Percentiles rank a stretch among this genome's conserved stretches.
phyloP scores from a whole-genome alignment of 2,797 vertebrate genomes.

The Gila robusta region DNA sequence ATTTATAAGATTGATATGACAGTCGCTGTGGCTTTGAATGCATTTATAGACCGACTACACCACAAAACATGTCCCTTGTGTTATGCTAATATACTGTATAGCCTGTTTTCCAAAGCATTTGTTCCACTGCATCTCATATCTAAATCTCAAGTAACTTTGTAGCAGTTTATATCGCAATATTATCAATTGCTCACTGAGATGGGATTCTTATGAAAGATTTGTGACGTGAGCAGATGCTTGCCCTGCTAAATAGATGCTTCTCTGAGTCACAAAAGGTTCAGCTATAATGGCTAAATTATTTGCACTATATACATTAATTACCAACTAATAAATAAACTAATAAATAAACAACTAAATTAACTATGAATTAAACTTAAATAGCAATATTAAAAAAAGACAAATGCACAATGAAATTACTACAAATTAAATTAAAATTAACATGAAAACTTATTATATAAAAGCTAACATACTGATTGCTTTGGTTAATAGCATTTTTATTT shows the following conservation, averaged over 20 bases:
- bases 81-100: background rate
- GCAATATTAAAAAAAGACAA: background rate
- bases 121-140: background rate
- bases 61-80: background rate
- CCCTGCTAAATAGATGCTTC: constrained; percentile 20
- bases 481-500: too few species aligned
- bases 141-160: background rate
- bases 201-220: background rate
- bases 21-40: background rate
- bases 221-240: background rate
- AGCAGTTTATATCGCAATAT: background rate
- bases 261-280: background rate
- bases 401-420: background rate
- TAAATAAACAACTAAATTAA: background rate
- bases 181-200: background rate
- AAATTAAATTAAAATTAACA: background rate
- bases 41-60: background rate
- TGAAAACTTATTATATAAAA: background rate
- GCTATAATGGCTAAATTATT: background rate
- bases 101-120: background rate
- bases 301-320: background rate
- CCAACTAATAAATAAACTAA: background rate
- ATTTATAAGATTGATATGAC: background rate
- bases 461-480: background rate
- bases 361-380: background rate